Percentiles rank a stretch among this genome's conserved stretches.
Conservation (phyloP, 2,797 vertebrate genomes). For the Pangasius macronema region DNA sequence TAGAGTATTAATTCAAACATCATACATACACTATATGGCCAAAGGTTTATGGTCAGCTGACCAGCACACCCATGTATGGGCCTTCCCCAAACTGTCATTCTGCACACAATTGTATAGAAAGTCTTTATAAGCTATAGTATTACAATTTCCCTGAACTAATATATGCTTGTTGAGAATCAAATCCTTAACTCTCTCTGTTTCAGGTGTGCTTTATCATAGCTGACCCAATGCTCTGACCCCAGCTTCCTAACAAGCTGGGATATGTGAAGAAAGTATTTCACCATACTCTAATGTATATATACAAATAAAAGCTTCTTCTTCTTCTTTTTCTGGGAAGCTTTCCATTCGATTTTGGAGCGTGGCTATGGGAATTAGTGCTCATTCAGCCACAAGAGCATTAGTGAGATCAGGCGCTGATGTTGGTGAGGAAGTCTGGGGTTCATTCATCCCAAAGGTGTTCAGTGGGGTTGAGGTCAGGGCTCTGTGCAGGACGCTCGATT, state of each 20-base stretch:
- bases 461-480: not conserved
- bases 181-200: not conserved
- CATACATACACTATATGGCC: not conserved
- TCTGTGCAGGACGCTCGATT: not conserved
- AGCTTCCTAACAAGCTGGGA: not conserved
- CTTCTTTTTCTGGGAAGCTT: not conserved
- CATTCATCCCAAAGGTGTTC: not conserved
- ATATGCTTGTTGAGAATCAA: not conserved
- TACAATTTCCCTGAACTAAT: constrained; percentile 5
- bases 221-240: not conserved
- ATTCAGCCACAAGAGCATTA: not conserved
- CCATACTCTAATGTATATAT: not conserved
- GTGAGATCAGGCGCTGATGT: not conserved
- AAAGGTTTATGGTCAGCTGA: not conserved
- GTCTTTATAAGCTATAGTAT: not conserved
- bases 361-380: not conserved
- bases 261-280: not conserved
- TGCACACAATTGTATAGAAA: not conserved
- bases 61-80: not conserved
- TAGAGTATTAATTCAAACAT: not conserved
- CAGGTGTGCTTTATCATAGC: not conserved
- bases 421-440: not conserved
- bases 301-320: not conserved
- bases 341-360: not conserved
- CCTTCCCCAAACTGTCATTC: not conserved